Evolutionary conservation across 2,797 vertebrate species (phyloP).

Genomic region (Smutsia temminckii): DNA sequence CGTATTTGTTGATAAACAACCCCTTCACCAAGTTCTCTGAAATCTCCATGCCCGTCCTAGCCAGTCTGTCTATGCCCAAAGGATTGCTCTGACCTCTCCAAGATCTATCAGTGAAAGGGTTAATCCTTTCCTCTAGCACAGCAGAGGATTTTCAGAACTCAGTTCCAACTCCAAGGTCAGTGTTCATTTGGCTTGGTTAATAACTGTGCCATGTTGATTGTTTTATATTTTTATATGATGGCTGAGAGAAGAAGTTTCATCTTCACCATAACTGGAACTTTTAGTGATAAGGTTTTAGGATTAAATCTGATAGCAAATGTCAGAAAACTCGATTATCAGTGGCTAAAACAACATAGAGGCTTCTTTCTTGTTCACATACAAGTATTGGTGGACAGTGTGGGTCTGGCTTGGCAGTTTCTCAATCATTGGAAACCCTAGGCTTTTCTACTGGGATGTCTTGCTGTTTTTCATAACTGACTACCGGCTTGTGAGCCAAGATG

Average conservation of each 20-base stretch:
- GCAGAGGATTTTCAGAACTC: background rate
- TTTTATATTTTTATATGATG: background rate
- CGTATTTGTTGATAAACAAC: background rate
- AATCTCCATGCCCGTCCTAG: background rate
- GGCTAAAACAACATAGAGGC: background rate
- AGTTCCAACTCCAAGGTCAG: background rate
- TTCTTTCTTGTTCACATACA: background rate
- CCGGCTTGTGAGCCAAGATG: background rate
- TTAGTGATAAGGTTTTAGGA: background rate
- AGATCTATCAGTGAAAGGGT: background rate
- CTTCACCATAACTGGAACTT: background rate
- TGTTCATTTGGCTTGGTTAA: background rate
- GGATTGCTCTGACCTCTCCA: background rate
- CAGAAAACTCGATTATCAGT: background rate
- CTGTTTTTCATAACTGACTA: background rate
- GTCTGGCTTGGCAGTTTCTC: background rate
- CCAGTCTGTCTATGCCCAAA: background rate
- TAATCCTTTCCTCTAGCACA: background rate
- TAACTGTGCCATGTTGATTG: background rate
- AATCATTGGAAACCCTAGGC: background rate
- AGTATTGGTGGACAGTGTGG: background rate
- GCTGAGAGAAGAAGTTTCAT: background rate
- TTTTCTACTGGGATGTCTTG: background rate
- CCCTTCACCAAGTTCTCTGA: background rate
- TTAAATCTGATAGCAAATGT: background rate